Evolutionary conservation across 2,797 vertebrate species (phyloP).

Genomic region (Spea hammondii): DNA sequence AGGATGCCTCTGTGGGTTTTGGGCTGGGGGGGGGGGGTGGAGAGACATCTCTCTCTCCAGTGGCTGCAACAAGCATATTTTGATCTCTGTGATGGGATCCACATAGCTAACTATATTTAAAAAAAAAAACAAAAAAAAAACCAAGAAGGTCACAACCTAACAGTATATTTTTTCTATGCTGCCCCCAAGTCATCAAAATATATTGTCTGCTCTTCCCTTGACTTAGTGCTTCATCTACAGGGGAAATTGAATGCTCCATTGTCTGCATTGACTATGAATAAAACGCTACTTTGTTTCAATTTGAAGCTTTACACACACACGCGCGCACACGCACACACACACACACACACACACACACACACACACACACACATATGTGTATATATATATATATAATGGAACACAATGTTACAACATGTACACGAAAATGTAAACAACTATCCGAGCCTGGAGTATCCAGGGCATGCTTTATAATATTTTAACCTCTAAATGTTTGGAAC

Average conservation of each 20-base stretch:
- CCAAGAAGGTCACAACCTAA: conserved; percentile 51
- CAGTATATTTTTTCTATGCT: conserved; percentile 34
- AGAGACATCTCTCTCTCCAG: conserved; percentile 47
- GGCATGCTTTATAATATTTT: too few species aligned
- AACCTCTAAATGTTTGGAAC: too few species aligned
- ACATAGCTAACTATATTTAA: conserved; percentile 38
- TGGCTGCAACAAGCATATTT: conserved; percentile 32
- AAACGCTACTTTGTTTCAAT: too few species aligned
- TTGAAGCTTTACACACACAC: too few species aligned
- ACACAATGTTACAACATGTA: too few species aligned
- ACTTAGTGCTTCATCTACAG: not conserved
- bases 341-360: too few species aligned
- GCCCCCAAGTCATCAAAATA: conserved; percentile 15
- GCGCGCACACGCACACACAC: too few species aligned
- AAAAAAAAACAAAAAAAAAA: not conserved
- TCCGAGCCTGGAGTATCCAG: too few species aligned
- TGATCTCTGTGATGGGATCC: conserved; percentile 49
- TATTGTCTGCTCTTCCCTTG: conserved; percentile 1
- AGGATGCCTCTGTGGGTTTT: conserved; percentile 45
- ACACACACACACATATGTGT: too few species aligned
- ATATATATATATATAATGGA: too few species aligned
- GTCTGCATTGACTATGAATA: too few species aligned
- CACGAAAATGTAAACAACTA: too few species aligned
- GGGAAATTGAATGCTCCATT: conserved; percentile 24
- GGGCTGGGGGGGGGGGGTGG: conserved; percentile 16